Evolutionary conservation across 1,140 invertebrate genomes (phyloP).

Genomic region (Vollenhovia emeryi): DNA sequence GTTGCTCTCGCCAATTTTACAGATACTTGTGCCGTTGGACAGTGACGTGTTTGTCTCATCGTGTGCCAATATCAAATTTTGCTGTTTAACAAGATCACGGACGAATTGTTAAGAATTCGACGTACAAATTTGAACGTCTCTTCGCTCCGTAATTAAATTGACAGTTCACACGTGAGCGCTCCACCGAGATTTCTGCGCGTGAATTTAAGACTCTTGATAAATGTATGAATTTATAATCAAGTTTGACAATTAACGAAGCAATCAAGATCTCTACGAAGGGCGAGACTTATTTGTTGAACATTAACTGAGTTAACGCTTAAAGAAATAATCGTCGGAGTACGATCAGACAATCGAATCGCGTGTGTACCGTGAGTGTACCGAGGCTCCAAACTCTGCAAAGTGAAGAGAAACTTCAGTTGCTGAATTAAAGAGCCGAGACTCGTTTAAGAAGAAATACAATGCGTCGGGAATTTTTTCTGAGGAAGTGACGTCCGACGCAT

Average conservation of each 20-base stretch:
- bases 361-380: background rate
- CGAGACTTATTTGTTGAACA: background rate
- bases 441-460: background rate
- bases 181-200: background rate
- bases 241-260: background rate
- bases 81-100: background rate
- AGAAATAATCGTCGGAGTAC: background rate
- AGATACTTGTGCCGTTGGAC: background rate
- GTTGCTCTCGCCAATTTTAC: slow-evolving; percentile 8
- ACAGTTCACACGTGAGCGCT: background rate
- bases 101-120: background rate
- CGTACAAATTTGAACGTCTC: background rate
- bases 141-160: background rate
- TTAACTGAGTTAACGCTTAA: background rate
- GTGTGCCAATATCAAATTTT: background rate
- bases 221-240: background rate
- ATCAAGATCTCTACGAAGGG: background rate
- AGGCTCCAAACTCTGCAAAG: background rate
- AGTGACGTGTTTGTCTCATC: slow-evolving; percentile 15
- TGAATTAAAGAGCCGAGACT: background rate
- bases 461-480: background rate
- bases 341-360: background rate
- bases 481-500: background rate
- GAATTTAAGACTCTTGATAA: background rate
- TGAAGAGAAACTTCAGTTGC: background rate